Conservation (phyloP, 2,888 invertebrate species). For the Pristionchus arcanus region DNA sequence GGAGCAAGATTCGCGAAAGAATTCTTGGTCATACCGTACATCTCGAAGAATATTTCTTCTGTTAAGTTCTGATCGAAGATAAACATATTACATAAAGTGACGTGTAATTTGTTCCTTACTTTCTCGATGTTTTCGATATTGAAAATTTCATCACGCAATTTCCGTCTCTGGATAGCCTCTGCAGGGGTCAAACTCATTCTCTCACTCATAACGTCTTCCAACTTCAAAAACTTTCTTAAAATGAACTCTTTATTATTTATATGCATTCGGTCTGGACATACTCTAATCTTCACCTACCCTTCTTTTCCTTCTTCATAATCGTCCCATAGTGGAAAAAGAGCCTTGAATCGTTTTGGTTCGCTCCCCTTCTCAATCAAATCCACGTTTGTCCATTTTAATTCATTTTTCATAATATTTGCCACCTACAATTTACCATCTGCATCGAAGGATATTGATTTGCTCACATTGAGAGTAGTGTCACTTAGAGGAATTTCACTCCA, state of each 20-base stretch:
- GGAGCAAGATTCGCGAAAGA: slow-evolving; percentile 67
- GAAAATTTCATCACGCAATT: neutral
- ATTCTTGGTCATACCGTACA: slow-evolving; percentile 64
- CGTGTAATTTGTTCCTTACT: neutral
- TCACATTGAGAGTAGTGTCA: slow-evolving; percentile 13
- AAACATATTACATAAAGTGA: neutral
- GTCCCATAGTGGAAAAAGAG: slow-evolving; percentile 71
- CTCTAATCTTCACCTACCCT: neutral
- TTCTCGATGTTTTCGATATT: slow-evolving; percentile 18
- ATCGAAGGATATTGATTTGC: slow-evolving; percentile 14
- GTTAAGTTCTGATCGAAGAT: slow-evolving; percentile 63
- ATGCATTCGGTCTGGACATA: too few species aligned
- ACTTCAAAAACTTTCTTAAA: neutral
- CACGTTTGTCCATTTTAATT: slow-evolving; percentile 58
- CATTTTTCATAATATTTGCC: slow-evolving; percentile 64
- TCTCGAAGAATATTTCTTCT: slow-evolving; percentile 67
- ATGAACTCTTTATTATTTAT: too few species aligned
- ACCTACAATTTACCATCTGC: slow-evolving; percentile 56
- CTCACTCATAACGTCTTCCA: slow-evolving; percentile 8
- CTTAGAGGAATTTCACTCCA: slow-evolving; percentile 65
- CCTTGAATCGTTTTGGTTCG: slow-evolving; percentile 72
- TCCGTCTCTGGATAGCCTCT: neutral
- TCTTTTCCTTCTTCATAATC: slow-evolving; percentile 49
- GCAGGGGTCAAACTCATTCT: neutral
- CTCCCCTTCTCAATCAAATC: slow-evolving; percentile 66